phyloP scores from a whole-genome alignment of 1,140 invertebrate species.

The Euschistus heros region DNA sequence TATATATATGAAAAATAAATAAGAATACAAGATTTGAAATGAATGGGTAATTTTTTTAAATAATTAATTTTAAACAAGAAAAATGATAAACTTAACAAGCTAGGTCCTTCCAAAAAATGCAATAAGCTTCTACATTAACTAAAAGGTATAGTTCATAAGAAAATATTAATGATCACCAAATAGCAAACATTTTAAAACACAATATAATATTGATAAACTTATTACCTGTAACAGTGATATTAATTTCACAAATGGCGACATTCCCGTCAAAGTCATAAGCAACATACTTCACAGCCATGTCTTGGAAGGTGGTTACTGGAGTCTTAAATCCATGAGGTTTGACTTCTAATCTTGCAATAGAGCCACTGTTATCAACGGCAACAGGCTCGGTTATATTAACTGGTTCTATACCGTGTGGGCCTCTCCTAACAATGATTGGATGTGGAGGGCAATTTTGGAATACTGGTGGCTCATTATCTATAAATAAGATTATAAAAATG shows the following conservation, averaged over 20 bases:
- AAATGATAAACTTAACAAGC: neutral
- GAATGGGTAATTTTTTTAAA: too few relatives aligned
- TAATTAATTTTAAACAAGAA: too few relatives aligned
- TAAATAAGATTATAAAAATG: too few relatives aligned
- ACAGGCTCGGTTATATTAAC: constrained; percentile 88
- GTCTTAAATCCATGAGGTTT: constrained; percentile 84
- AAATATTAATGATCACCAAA: too few relatives aligned
- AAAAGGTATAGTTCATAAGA: too few relatives aligned
- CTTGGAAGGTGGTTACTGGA: constrained; percentile 77
- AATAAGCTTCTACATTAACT: too few relatives aligned
- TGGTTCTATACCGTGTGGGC: constrained; percentile 71
- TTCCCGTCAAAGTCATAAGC: constrained; percentile 96
- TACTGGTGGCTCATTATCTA: constrained; percentile 87
- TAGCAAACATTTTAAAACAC: too few relatives aligned
- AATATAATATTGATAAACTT: neutral
- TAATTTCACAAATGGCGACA: constrained; percentile 91
- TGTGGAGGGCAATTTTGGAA: constrained; percentile 93
- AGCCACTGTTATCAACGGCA: constrained; percentile 87
- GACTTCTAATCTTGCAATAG: constrained; percentile 81
- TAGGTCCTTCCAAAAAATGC: too few relatives aligned
- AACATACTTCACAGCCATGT: constrained; percentile 87
- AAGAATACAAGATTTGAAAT: too few relatives aligned
- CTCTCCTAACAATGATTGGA: constrained; percentile 79
- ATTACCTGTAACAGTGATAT: constrained; percentile 75
- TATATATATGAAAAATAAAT: too few relatives aligned